Conservation (phyloP, 35 echinoderm and acorn worm species). For the Stichopus chloronotus region DNA sequence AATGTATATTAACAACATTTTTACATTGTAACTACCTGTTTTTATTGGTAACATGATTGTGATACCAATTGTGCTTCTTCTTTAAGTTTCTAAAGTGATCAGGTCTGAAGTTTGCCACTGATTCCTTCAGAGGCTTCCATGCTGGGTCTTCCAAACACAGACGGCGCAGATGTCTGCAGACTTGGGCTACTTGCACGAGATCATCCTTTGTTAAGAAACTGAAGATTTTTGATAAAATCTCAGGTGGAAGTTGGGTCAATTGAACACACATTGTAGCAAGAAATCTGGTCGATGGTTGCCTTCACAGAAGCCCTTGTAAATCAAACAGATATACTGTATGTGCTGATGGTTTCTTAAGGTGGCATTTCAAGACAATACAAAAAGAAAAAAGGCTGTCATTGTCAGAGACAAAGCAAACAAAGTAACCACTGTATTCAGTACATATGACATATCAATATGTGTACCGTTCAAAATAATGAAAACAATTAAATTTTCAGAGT, state of each 20-base stretch:
- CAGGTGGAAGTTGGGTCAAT: neutral
- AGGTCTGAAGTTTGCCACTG: slow-evolving; percentile 19
- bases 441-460: no score
- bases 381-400: no score
- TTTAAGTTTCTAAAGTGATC: slow-evolving; percentile 4
- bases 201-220: slow-evolving; percentile 19
- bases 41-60: neutral
- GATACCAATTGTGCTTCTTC: neutral
- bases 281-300: neutral
- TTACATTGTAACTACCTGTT: neutral
- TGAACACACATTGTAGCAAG: neutral
- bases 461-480: no score
- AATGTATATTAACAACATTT: no score
- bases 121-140: neutral
- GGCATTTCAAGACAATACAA: no score
- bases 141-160: slow-evolving; percentile 5
- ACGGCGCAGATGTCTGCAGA: neutral
- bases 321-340: neutral
- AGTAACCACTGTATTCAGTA: no score
- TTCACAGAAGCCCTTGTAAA: neutral
- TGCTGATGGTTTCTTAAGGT: no score
- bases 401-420: no score
- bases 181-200: neutral
- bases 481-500: no score
- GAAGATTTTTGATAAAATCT: slow-evolving; percentile 29